Evolutionary conservation across 2,888 invertebrate genomes (phyloP), one percentile per base, ranked within the genome.

Genomic region (Dasypogon diadema): DNA sequence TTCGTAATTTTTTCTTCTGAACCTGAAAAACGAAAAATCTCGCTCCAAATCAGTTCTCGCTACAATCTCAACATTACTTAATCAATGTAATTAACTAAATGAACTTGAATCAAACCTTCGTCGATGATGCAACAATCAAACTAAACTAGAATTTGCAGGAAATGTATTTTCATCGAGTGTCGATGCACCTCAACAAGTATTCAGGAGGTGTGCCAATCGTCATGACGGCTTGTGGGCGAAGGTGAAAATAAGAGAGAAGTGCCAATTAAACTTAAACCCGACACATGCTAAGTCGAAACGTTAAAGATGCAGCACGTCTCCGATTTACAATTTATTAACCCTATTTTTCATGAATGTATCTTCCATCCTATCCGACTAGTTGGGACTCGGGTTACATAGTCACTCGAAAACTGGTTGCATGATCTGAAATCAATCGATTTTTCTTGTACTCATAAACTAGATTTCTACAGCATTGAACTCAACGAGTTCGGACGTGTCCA

Each of bases 21-120:
- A 30, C 42, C 42, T 12, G 2, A 12, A 12, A 42, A 42, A 6
- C 60, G 21, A 18, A 60, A 60, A 60, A 34, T 60, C 60, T 60
- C 60, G 37, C 60, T 21, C 60, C 60, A 37, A 60, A 60, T 60
- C 12, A 60, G 60, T 22, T 18, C 10, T 18, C 37, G n/a, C 12
- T 37, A 37, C 10, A 18, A 14, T 60, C 18, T 37, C 26, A 18
- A 34, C 37, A 37, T 60, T 60, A 21, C 21, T 21, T n/a, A 60
- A 60, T 12, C 21, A 37, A 21, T n/a, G 34, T 60, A 60, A 60
- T 60, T 60, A 60, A 37, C 18, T 60, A 34, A 60, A 8, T 60
- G 60, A 60, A 60, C 60, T 60, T 60, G 60, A 60, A 34, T 60
- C 16, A 60, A 37, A 60, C 60, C 60, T 60, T 37, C 60, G n/a